Conservation (phyloP, 2,888 invertebrate genomes). For the Eretmocerus hayati region DNA sequence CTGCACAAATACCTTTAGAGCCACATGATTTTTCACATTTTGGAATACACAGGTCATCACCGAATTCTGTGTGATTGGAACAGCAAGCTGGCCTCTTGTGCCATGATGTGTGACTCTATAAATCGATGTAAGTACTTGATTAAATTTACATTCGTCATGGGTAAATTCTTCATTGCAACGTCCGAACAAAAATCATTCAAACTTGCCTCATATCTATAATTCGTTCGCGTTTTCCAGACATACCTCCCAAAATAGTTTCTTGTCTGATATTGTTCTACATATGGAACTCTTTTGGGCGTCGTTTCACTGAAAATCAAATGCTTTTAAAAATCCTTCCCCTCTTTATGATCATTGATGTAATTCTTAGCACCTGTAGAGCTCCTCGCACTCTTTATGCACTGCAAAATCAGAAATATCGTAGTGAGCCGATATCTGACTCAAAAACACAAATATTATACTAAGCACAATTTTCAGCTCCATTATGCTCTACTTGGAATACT, state of each 20-base stretch:
- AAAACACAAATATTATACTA: neutral
- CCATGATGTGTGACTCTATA: constrained; percentile 19
- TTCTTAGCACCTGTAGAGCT: constrained; percentile 17
- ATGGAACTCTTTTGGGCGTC: constrained; percentile 22
- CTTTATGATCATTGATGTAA: neutral
- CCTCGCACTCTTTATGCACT: constrained; percentile 4
- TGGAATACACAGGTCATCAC: constrained; percentile 35
- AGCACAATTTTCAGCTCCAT: constrained; percentile 4
- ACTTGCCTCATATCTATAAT: constrained; percentile 24
- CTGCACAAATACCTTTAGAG: constrained; percentile 40
- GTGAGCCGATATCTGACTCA: neutral
- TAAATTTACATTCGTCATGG: neutral
- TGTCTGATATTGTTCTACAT: constrained; percentile 23
- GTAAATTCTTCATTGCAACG: neutral
- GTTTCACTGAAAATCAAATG: constrained; percentile 10
- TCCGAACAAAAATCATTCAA: no score
- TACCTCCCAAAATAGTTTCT: constrained; percentile 9
- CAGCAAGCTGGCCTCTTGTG: constrained; percentile 23
- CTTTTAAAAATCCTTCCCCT: neutral
- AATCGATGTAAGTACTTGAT: neutral
- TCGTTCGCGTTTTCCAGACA: constrained; percentile 16
- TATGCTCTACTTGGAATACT: neutral
- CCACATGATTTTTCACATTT: constrained; percentile 31
- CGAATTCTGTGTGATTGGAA: constrained; percentile 19
- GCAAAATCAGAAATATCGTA: neutral